Evolutionary conservation across 2,888 invertebrate species (phyloP).

Genomic region (Papilio demoleus): DNA sequence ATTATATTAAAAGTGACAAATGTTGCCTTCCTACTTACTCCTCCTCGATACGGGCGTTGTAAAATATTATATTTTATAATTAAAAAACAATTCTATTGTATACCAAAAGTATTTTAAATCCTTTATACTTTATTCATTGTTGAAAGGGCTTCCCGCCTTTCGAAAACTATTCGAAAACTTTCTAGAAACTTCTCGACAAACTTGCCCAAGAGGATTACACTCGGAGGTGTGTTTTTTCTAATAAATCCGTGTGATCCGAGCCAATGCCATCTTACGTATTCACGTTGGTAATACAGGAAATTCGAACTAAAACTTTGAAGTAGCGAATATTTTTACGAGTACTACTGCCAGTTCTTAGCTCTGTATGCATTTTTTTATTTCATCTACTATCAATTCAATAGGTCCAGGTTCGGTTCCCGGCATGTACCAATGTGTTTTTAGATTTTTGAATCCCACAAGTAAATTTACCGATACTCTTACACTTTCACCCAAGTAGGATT

Average conservation of each 20-base stretch:
- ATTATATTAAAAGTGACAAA: too few relatives aligned
- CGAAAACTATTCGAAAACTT: constrained; percentile 42
- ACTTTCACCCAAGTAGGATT: too few relatives aligned
- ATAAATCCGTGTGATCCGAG: constrained; percentile 34
- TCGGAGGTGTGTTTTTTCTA: constrained; percentile 38
- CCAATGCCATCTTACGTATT: constrained; percentile 15
- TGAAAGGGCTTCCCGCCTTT: constrained; percentile 39
- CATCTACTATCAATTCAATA: not conserved
- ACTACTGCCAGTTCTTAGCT: not conserved
- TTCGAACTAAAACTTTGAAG: not conserved
- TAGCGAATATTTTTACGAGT: not conserved
- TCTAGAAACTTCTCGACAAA: constrained; percentile 41
- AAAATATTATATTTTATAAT: too few relatives aligned
- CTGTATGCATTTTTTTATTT: not conserved
- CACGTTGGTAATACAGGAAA: constrained; percentile 3
- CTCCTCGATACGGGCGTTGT: too few relatives aligned
- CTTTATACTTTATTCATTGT: constrained; percentile 5
- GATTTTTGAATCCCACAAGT: not conserved
- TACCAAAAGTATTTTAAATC: not conserved
- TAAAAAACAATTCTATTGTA: not conserved
- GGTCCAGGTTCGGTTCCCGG: too few relatives aligned
- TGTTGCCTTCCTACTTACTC: too few relatives aligned
- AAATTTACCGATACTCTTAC: not conserved
- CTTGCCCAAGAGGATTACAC: constrained; percentile 36
- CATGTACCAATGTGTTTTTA: too few relatives aligned